Conservation (phyloP, 2,888 invertebrate genomes). For the Drosophila eohydei region DNA sequence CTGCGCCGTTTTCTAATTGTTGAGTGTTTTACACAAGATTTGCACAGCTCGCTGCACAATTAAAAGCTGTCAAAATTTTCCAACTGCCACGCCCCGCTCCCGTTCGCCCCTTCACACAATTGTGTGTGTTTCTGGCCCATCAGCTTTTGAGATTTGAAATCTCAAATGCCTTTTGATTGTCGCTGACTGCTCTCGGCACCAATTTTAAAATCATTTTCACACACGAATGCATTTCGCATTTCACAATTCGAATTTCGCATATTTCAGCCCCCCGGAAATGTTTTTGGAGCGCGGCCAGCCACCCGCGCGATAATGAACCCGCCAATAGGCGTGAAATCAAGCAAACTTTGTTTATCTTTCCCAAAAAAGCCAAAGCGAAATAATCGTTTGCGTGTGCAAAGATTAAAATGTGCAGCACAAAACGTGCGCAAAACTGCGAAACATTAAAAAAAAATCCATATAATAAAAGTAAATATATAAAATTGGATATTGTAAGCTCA, state of each 20-base stretch:
- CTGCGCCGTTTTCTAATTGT: conserved; percentile 64
- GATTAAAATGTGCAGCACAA: conserved; percentile 55
- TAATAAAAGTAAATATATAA: background rate
- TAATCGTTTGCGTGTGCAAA: conserved; percentile 64
- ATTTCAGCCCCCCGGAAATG: conserved; percentile 20
- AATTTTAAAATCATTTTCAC: conserved; percentile 80
- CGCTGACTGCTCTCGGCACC: conserved; percentile 54
- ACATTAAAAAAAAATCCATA: conserved; percentile 1
- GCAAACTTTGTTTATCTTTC: conserved; percentile 63
- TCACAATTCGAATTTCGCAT: conserved; percentile 30
- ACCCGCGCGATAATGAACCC: conserved; percentile 49
- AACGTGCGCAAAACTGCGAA: conserved; percentile 26
- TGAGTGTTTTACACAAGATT: conserved; percentile 35
- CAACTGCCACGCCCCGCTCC: conserved; percentile 20
- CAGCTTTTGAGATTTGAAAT: conserved; percentile 46
- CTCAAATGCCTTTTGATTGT: conserved; percentile 71
- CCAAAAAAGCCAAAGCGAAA: conserved; percentile 16
- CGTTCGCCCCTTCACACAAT: too few species aligned
- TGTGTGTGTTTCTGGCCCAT: conserved; percentile 37
- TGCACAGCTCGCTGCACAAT: conserved; percentile 69
- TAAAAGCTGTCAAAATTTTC: conserved; percentile 77
- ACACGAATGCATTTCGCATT: conserved; percentile 71
- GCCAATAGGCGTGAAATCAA: conserved; percentile 70
- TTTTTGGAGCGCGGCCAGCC: conserved; percentile 8
- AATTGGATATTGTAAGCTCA: conserved; percentile 20